phyloP scores from a whole-genome alignment of 2,797 vertebrate genomes.

The Glyptemys insculpta region DNA sequence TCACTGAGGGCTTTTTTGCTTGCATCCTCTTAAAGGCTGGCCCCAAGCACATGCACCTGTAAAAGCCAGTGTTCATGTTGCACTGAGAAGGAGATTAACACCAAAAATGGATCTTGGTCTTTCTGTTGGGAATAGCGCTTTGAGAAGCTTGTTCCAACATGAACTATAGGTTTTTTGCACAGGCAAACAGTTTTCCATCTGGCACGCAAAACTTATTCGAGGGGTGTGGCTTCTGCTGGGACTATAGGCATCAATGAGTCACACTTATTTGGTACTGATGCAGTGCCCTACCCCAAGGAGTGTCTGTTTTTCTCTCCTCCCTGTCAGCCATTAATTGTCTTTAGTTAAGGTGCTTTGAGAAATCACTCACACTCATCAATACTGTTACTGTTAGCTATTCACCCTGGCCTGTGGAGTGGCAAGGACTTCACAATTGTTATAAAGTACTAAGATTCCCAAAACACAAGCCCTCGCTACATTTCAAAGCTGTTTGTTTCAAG shows the following conservation, averaged over 20 bases:
- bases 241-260: slow-evolving; percentile 80
- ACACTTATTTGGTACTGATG: slow-evolving; percentile 59
- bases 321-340: slow-evolving; percentile 66
- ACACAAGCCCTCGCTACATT: background rate
- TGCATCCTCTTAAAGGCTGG: background rate
- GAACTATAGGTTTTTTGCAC: slow-evolving; percentile 58
- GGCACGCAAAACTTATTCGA: slow-evolving; percentile 64
- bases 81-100: background rate
- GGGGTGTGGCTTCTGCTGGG: slow-evolving; percentile 73
- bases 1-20: background rate
- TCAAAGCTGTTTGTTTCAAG: slow-evolving; percentile 28
- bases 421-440: background rate
- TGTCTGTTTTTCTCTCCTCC: slow-evolving; percentile 70
- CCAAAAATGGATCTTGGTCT: background rate
- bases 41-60: background rate
- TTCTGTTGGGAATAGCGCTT: slow-evolving; percentile 51
- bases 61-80: background rate
- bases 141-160: slow-evolving; percentile 76
- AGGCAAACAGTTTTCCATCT: slow-evolving; percentile 77
- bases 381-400: slow-evolving; percentile 59
- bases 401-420: slow-evolving; percentile 14
- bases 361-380: slow-evolving; percentile 61
- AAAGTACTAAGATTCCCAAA: slow-evolving; percentile 41
- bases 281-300: slow-evolving; percentile 79
- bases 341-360: slow-evolving; percentile 69